phyloP scores from a whole-genome alignment of 2,888 invertebrate genomes.

The Macroteleia sp. region DNA sequence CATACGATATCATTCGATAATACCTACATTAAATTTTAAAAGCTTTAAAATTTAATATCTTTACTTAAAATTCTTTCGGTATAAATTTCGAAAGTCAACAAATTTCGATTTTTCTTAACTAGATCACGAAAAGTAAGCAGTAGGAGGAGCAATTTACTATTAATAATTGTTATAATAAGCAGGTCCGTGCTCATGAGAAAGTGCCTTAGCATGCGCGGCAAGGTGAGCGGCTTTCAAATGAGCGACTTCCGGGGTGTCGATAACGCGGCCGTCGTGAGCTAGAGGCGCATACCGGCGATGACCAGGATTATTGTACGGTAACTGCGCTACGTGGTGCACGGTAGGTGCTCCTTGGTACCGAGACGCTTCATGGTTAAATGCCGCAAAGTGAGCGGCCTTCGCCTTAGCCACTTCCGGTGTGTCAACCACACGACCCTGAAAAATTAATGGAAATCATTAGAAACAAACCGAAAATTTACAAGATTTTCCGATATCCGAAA shows the following conservation, averaged over 20 bases:
- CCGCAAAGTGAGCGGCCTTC: slow-evolving; percentile 76
- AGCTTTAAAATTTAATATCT: too few relatives aligned
- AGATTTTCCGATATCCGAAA: too few relatives aligned
- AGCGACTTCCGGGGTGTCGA: slow-evolving; percentile 77
- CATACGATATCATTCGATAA: too few relatives aligned
- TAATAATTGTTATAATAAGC: slow-evolving; percentile 44
- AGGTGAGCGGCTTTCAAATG: slow-evolving; percentile 75
- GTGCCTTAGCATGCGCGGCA: slow-evolving; percentile 55
- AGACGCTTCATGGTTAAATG: slow-evolving; percentile 70
- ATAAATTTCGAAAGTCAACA: too few relatives aligned
- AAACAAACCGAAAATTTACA: too few relatives aligned
- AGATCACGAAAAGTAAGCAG: too few relatives aligned
- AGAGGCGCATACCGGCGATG: slow-evolving; percentile 69
- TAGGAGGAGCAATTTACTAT: too few relatives aligned
- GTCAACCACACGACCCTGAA: slow-evolving; percentile 75
- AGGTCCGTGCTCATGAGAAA: slow-evolving; percentile 40
- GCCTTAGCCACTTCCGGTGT: slow-evolving; percentile 80
- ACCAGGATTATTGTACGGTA: slow-evolving; percentile 19
- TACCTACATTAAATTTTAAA: too few relatives aligned
- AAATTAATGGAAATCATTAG: too few relatives aligned
- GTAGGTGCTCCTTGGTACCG: slow-evolving; percentile 26
- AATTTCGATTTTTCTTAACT: too few relatives aligned
- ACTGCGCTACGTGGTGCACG: not conserved
- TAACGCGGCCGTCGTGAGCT: slow-evolving; percentile 72
- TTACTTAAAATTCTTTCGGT: too few relatives aligned